phyloP scores from a whole-genome alignment of 1,140 invertebrate species.

The Drosophila cardini region DNA sequence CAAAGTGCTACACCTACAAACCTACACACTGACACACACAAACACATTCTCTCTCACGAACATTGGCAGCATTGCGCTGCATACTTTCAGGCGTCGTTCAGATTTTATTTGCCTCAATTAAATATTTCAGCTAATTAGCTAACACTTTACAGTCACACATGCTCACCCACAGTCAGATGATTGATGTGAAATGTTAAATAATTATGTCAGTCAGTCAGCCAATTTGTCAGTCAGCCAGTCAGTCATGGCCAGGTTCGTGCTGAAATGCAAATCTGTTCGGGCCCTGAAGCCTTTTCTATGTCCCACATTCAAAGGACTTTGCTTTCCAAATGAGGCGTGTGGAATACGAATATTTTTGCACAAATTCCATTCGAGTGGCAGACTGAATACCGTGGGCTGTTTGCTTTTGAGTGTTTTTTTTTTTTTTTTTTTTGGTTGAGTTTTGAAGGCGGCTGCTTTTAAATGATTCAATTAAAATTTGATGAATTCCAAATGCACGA shows the following conservation, averaged over 20 bases:
- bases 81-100: slow-evolving; percentile 55
- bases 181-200: slow-evolving; percentile 72
- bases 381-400: slow-evolving; percentile 10
- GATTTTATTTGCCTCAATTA: slow-evolving; percentile 77
- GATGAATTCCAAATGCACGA: slow-evolving; percentile 35
- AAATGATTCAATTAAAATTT: slow-evolving; percentile 51
- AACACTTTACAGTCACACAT: slow-evolving; percentile 57
- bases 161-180: slow-evolving; percentile 31
- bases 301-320: neutral
- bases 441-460: slow-evolving; percentile 22
- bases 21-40: neutral
- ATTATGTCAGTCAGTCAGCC: slow-evolving; percentile 55
- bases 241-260: neutral
- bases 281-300: neutral
- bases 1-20: slow-evolving; percentile 16
- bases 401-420: slow-evolving; percentile 11
- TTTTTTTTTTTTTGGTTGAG: slow-evolving; percentile 25
- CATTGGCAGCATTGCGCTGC: slow-evolving; percentile 20
- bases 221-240: slow-evolving; percentile 16
- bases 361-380: slow-evolving; percentile 28
- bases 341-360: slow-evolving; percentile 24
- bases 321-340: slow-evolving; percentile 15
- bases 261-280: slow-evolving; percentile 8
- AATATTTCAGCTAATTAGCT: slow-evolving; percentile 80
- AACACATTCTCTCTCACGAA: neutral